Evolutionary conservation across 37 sponge, comb jelly and placozoan species (phyloP).

Genomic region (Oopsacas minuta): DNA sequence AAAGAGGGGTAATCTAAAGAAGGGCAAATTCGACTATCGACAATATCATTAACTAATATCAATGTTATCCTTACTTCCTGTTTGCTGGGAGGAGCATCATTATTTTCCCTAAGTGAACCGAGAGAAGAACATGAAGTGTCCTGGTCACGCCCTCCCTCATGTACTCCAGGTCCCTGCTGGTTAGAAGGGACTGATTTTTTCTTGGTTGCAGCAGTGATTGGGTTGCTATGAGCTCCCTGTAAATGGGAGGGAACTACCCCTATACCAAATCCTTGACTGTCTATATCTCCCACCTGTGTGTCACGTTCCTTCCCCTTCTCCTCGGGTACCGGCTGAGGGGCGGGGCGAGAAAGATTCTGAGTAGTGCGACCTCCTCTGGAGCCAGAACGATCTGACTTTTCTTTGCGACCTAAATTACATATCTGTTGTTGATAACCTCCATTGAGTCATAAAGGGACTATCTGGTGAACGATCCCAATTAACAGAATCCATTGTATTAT

Average conservation of each 20-base stretch:
- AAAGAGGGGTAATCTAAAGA: no score
- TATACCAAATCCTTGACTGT: slow-evolving; percentile 58
- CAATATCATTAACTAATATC: not conserved
- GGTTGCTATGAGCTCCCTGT: not conserved
- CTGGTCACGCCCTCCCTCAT: not conserved
- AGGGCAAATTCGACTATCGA: no score
- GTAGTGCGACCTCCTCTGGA: not conserved
- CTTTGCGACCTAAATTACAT: not conserved
- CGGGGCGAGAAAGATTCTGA: not conserved
- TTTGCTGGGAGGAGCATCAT: slow-evolving; percentile 2
- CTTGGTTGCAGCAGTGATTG: not conserved
- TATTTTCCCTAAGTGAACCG: not conserved
- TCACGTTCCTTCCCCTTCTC: slow-evolving; percentile 2
- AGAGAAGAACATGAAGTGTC: slow-evolving; percentile 4
- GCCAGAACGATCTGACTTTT: not conserved
- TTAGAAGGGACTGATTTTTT: not conserved
- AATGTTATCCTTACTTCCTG: not conserved
- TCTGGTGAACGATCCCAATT: no score
- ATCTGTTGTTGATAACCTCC: no score
- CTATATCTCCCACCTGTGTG: slow-evolving; percentile 54
- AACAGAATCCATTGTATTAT: no score
- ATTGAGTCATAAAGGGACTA: no score
- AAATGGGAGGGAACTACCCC: slow-evolving; percentile 39
- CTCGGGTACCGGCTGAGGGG: not conserved
- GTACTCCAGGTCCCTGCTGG: not conserved